Conservation (phyloP, 1,140 invertebrate species). For the Cecropterus lyciades region DNA sequence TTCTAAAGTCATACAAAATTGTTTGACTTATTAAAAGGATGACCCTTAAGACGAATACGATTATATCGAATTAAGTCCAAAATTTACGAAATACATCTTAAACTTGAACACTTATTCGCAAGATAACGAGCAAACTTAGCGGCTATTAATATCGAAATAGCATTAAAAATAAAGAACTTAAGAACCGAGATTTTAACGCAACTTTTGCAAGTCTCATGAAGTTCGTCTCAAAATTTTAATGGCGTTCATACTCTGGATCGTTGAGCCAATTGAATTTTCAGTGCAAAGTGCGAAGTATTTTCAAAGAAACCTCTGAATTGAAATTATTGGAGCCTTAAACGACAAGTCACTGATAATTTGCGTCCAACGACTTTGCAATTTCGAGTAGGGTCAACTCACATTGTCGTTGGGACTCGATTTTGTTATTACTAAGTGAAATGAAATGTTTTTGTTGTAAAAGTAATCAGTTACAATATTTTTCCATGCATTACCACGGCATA, state of each 20-base stretch:
- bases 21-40: too few relatives aligned
- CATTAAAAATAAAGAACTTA: conserved; percentile 27
- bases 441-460: too few relatives aligned
- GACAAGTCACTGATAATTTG: not conserved
- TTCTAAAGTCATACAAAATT: too few relatives aligned
- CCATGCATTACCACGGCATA: too few relatives aligned
- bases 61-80: too few relatives aligned
- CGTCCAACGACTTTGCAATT: not conserved
- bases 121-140: conserved; percentile 27
- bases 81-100: conserved; percentile 6
- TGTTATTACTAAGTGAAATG: too few relatives aligned
- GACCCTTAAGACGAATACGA: too few relatives aligned
- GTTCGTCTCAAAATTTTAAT: conserved; percentile 8
- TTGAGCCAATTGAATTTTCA: conserved; percentile 20
- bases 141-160: conserved; percentile 30
- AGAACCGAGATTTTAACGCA: conserved; percentile 24
- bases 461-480: too few relatives aligned
- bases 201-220: conserved; percentile 9
- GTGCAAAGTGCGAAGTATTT: conserved; percentile 1
- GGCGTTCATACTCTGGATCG: conserved; percentile 12
- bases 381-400: not conserved
- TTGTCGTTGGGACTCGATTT: not conserved
- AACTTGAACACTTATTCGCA: conserved; percentile 14
- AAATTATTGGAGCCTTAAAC: conserved; percentile 3
- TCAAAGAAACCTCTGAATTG: not conserved